Evolutionary conservation across 2,797 vertebrate genomes (phyloP), one percentile per base, ranked within the genome.

Genomic region (Xyrichtys novacula): DNA sequence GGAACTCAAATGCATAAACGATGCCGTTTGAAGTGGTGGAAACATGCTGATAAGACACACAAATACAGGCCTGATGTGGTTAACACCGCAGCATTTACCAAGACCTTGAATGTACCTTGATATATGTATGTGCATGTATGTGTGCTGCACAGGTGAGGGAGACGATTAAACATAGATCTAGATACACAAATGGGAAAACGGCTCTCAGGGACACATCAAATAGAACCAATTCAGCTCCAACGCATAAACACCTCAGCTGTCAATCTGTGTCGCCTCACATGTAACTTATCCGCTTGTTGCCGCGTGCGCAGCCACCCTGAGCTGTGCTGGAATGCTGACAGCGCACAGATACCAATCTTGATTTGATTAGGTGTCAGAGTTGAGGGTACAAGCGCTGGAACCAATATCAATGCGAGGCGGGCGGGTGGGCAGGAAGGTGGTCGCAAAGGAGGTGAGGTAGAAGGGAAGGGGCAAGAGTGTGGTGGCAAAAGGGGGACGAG

Each of bases 351-450:
- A 90, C 74, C 88, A 91, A 93, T 89, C 91, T 96, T 96, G 93
- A 96, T 97, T 96, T 95, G 95, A 97, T 97, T 96, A 96, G 86
- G 81, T 86, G 57, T 77, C 66, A 79, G 84, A 89, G 92, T 92
- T 87, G 92, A 93, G 89, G 90, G 92, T 92, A 87, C 66, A 34
- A 76, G 72, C 36, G 12, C 71, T 74, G 76, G 81, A 83, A 81
- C 77, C 80, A 80, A 69, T 80, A 84, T 76, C 57, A 43, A 69
- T 72, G 72, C 22, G 28, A 20, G 43, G 22, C 43, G 10, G 77
- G 65, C 31, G 76, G 86, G 80, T 56, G 83, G 81, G 89, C 75
- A 76, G 71, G 64, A 68, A 75, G 75, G 81, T 61, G 75, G 78
- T 84, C 70, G 82, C 65, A n/a, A 75, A 77, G 87, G 74, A 15